phyloP scores from a whole-genome alignment of 2,113 vertebrate species.

The Sander lucioperca region DNA sequence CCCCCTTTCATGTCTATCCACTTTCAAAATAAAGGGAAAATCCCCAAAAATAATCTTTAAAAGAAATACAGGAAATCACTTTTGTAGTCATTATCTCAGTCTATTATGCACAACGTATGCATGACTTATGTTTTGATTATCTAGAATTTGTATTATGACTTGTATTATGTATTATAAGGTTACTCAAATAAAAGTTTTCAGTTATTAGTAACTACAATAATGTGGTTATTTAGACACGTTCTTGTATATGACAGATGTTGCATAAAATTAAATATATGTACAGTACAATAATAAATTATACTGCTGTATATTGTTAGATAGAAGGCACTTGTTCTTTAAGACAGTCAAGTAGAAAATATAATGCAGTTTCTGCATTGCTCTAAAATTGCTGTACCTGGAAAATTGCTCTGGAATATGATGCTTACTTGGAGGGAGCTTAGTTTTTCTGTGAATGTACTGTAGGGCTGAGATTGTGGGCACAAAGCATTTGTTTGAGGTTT shows the following conservation, averaged over 20 bases:
- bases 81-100: constrained; percentile 13
- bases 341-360: not conserved
- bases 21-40: too few relatives aligned
- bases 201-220: not conserved
- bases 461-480: not conserved
- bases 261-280: not conserved
- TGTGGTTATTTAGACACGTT: not conserved
- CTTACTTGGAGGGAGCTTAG: not conserved
- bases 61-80: constrained; percentile 37
- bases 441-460: not conserved
- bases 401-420: constrained; percentile 8
- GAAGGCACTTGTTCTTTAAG: not conserved
- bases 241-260: not conserved
- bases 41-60: too few relatives aligned
- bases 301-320: not conserved
- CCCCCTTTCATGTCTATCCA: too few relatives aligned
- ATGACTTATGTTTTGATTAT: not conserved
- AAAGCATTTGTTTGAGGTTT: constrained; percentile 26
- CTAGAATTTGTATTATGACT: not conserved
- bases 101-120: not conserved
- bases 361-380: constrained; percentile 3
- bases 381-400: constrained; percentile 8
- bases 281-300: not conserved
- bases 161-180: not conserved
- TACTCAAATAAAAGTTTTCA: not conserved